phyloP scores from a whole-genome alignment of 2,113 vertebrate genomes.

The Grammomys dolichurus region DNA sequence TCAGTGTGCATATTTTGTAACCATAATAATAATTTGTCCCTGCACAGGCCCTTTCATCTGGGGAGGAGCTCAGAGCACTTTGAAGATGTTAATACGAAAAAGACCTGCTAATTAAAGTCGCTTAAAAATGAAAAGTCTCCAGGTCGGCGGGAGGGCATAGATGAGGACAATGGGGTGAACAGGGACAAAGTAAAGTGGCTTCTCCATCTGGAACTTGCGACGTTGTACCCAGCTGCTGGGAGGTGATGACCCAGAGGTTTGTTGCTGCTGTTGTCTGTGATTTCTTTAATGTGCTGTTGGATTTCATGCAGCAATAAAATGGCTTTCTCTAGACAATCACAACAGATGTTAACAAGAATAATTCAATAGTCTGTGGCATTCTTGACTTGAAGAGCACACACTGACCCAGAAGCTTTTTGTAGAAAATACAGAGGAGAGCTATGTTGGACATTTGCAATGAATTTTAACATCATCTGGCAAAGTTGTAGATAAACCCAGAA shows the following conservation, averaged over 20 bases:
- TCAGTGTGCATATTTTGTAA: slow-evolving; percentile 69
- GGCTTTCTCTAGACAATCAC: slow-evolving; percentile 29
- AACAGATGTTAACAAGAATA: slow-evolving; percentile 12
- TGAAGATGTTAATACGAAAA: slow-evolving; percentile 81
- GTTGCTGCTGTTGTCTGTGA: background rate
- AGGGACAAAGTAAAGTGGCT: background rate
- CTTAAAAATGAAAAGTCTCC: slow-evolving; percentile 72
- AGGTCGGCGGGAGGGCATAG: background rate
- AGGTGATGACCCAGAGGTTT: slow-evolving; percentile 41
- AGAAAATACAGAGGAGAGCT: background rate
- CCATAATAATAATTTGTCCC: slow-evolving; percentile 79
- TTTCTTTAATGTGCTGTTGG: slow-evolving; percentile 37
- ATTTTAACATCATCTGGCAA: slow-evolving; percentile 22
- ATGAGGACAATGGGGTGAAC: background rate
- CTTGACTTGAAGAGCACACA: background rate
- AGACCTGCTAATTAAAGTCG: slow-evolving; percentile 76
- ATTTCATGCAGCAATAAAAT: slow-evolving; percentile 38
- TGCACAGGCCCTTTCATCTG: slow-evolving; percentile 74
- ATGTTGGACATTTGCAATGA: background rate
- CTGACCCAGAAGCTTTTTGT: slow-evolving; percentile 15
- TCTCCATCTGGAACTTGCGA: background rate
- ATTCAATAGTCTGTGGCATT: background rate
- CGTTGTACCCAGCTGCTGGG: background rate
- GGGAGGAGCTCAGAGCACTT: slow-evolving; percentile 75
- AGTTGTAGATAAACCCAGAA: slow-evolving; percentile 1